Evolutionary conservation across 1,140 invertebrate species (phyloP).

Genomic region (Drosophila seguyi): DNA sequence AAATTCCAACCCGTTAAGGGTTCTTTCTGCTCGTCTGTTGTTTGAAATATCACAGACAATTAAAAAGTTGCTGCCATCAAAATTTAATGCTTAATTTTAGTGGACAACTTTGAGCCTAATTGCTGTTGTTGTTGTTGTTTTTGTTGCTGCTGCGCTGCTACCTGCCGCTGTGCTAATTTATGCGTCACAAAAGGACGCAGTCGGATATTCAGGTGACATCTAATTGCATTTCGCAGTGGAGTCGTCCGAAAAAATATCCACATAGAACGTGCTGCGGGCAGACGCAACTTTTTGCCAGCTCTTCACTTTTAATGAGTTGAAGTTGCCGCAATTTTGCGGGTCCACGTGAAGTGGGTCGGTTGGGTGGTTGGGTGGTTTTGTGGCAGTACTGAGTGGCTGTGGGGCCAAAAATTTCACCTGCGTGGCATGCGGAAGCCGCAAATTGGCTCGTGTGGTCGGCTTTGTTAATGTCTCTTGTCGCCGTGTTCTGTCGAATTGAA

Average conservation of each 20-base stretch:
- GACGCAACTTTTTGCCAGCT: conserved; percentile 53
- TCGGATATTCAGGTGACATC: conserved; percentile 43
- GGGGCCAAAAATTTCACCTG: conserved; percentile 12
- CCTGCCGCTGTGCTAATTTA: conserved; percentile 57
- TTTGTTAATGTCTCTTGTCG: conserved; percentile 36
- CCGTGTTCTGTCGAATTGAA: conserved; percentile 33
- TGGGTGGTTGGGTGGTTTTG: not conserved
- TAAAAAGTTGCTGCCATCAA: conserved; percentile 61
- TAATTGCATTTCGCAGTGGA: conserved; percentile 64
- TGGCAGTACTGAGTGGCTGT: conserved; percentile 4
- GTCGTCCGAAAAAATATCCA: conserved; percentile 39
- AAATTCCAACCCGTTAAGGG: not conserved
- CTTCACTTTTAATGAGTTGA: conserved; percentile 73
- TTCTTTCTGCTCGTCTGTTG: not conserved
- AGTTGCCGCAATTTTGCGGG: conserved; percentile 54
- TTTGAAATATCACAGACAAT: conserved; percentile 49
- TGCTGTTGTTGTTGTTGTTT: conserved; percentile 53
- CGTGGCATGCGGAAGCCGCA: conserved; percentile 50
- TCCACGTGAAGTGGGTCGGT: conserved; percentile 36
- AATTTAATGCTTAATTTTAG: conserved; percentile 68
- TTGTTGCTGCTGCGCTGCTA: no score
- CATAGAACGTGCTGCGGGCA: conserved; percentile 44
- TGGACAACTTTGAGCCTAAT: conserved; percentile 58
- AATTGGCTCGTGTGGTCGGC: conserved; percentile 59
- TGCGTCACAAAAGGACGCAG: conserved; percentile 36